Conservation (phyloP, 2,797 vertebrate genomes). For the Zenarchopterus dispar region DNA sequence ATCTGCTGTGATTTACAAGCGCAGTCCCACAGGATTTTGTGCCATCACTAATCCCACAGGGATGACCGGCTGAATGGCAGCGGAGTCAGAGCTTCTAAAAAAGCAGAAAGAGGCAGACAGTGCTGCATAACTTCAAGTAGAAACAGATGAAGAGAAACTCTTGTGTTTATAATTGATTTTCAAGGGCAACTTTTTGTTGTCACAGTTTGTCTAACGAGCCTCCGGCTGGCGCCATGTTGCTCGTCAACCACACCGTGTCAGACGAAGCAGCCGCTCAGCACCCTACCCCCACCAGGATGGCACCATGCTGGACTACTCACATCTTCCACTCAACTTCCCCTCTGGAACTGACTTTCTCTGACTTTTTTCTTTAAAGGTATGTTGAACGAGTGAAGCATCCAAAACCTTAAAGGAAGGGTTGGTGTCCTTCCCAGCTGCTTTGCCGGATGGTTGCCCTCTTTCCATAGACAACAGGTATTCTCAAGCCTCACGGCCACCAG, state of each 20-base stretch:
- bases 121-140: constrained; percentile 70
- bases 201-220: constrained; percentile 83
- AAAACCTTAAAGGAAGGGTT: constrained; percentile 45
- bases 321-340: constrained; percentile 64
- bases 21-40: constrained; percentile 72
- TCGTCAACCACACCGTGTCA: constrained; percentile 66
- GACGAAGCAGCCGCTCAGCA: constrained; percentile 27
- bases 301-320: constrained; percentile 57
- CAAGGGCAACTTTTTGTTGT: constrained; percentile 82
- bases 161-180: constrained; percentile 85
- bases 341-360: constrained; percentile 39
- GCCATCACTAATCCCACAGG: constrained; percentile 78
- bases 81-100: constrained; percentile 60
- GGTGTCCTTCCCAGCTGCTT: constrained; percentile 50
- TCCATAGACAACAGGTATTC: constrained; percentile 74
- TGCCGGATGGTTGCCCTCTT: constrained; percentile 31
- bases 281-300: constrained; percentile 24
- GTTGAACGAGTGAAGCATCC: constrained; percentile 57
- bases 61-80: constrained; percentile 64
- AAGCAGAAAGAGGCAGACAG: constrained; percentile 59
- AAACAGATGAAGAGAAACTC: constrained; percentile 80
- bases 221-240: constrained; percentile 75
- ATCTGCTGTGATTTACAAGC: constrained; percentile 81
- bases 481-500: constrained; percentile 54
- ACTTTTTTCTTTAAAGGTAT: constrained; percentile 57